Base-by-base conservation (phyloP, 2,113 vertebrate species). In the Melanocharis versteri region DNA sequence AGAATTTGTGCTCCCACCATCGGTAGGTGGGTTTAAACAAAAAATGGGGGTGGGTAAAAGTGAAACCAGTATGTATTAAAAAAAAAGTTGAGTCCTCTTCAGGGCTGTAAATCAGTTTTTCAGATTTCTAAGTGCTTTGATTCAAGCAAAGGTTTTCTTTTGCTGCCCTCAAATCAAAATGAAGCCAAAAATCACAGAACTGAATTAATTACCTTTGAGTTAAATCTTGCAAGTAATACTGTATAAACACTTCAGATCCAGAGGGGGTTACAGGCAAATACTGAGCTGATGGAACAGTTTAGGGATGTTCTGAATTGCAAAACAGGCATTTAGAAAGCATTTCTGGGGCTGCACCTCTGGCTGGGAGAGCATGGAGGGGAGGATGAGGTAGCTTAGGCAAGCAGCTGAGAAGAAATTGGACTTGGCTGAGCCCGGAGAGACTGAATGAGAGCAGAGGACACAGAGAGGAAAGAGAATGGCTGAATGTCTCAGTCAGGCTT, bases 191-290 rank as follows among this genome's bases (percentile, higher is more conserved):
- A 84, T 93, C 75, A 72, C 54, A 87, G 44, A 79, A 77, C 57
- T 2, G 11, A 92, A 94, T 90, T 94, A 94, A 94, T 96, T 64
- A 88, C 66, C 87, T 93, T 94, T 61, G 80, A 86, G 53, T 92
- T 96, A 96, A 94, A 93, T 92, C 93, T 93, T 94, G 77, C 70
- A 96, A 95, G 89, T 97, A 96, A 97, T 93, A 91, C 93, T 96
- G 61, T 87, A 86, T 93, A 96, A 97, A 86, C 87, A 88, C 58
- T 93, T 94, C 5, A 31, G 61, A 87, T 93, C 87, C 87, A 84
- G 54, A 39, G 71, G 87, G 89, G 91, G 90, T 97, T 96, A 94
- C 48, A 89, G 83, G 54, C 92, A 94, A 94, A 92, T 89, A 33
- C 40, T 6, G 68, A 88, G 48, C 89, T 93, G 92, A 62, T 93